Evolutionary conservation across 2,797 vertebrate species (phyloP).

Genomic region (Melanotaenia trifasciata): DNA sequence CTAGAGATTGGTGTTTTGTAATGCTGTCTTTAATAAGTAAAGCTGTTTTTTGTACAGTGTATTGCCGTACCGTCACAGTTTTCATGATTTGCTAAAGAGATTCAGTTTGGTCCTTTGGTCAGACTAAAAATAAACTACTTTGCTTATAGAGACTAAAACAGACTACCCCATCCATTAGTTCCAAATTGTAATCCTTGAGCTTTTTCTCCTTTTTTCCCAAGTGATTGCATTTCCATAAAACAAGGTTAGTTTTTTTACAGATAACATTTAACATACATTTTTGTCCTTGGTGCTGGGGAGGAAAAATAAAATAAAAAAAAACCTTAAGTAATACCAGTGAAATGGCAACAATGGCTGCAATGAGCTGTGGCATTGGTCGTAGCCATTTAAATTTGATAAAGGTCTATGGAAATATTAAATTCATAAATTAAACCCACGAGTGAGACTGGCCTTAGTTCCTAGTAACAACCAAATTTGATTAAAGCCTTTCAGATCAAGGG

Average conservation of each 20-base stretch:
- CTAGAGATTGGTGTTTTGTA: conserved; percentile 5
- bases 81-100: conserved; percentile 7
- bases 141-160: not conserved
- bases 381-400: not conserved
- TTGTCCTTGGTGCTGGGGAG: not conserved
- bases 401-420: not conserved
- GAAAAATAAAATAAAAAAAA: not conserved
- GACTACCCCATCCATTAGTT: not conserved
- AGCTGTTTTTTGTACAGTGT: conserved; percentile 1
- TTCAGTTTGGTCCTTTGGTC: not conserved
- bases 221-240: conserved; percentile 8
- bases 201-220: not conserved
- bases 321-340: not conserved
- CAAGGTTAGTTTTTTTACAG: not conserved
- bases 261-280: not conserved
- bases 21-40: conserved; percentile 46
- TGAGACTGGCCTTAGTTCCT: not conserved
- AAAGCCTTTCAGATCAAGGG: conserved; percentile 4
- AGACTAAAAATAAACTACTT: not conserved
- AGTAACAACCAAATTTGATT: conserved; percentile 11
- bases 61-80: not conserved
- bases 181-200: not conserved
- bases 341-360: not conserved
- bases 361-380: not conserved
- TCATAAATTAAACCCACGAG: not conserved